A percentile compares a stretch with the other conserved stretches of the same genome.
phyloP scores from a whole-genome alignment of 2,797 vertebrate genomes.

The Sebastes goodei region DNA sequence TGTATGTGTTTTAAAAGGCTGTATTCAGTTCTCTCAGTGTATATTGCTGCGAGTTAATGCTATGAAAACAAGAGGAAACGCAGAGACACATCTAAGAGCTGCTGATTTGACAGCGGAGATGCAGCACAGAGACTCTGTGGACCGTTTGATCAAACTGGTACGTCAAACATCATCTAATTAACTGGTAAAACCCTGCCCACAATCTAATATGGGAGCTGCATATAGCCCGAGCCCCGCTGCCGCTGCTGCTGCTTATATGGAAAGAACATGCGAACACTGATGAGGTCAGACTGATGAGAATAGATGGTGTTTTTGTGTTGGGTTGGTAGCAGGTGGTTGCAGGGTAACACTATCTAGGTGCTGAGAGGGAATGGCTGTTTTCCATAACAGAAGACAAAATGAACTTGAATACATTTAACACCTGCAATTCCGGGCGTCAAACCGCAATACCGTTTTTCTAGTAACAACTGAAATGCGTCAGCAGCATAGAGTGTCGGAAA shows the following conservation, averaged over 20 bases:
- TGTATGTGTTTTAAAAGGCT: background rate
- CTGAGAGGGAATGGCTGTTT: conserved; percentile 23
- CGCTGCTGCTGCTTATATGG: conserved; percentile 19
- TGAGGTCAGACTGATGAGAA: conserved; percentile 59
- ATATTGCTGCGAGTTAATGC: background rate
- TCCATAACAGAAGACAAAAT: conserved; percentile 9
- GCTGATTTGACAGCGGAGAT: conserved; percentile 32
- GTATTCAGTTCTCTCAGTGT: background rate
- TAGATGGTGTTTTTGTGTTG: conserved; percentile 48
- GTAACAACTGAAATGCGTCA: background rate
- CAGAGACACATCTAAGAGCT: conserved; percentile 7
- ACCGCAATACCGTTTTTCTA: background rate
- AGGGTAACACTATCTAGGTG: conserved; percentile 23
- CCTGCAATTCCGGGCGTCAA: background rate
- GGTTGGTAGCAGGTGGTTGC: conserved; percentile 60
- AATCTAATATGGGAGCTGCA: conserved; percentile 46
- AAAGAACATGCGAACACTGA: conserved; percentile 25
- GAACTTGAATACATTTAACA: background rate
- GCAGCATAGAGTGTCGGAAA: background rate
- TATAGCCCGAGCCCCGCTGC: conserved; percentile 11
- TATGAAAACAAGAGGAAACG: conserved; percentile 15
- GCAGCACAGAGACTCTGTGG: conserved; percentile 27
- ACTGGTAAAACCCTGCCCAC: conserved; percentile 11
- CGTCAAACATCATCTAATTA: conserved; percentile 70
- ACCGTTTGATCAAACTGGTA: conserved; percentile 54